These are phyloP conservation scores for Neopipo cinnamomea DNA, from an alignment of 2,113 vertebrate genomes.

Conservation along the genomic window DNA sequence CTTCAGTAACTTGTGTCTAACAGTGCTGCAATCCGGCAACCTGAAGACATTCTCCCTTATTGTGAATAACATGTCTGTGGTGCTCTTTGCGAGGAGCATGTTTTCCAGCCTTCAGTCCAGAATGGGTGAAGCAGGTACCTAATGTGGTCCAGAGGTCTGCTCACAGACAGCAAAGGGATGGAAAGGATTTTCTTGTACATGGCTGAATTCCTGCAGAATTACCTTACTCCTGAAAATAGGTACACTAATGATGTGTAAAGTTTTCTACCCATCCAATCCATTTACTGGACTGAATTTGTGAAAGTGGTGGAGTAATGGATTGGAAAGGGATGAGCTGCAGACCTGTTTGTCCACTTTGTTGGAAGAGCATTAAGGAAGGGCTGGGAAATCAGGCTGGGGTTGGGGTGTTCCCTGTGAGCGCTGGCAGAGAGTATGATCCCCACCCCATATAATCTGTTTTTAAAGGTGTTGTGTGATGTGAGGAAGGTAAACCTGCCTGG, in stretches of 20 bases:
- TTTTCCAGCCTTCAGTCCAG: not conserved
- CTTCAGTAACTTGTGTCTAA: not conserved
- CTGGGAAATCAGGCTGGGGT: not conserved
- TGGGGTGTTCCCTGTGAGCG: not conserved
- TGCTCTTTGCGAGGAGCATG: not conserved
- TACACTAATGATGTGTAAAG: not conserved
- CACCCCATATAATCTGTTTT: not conserved
- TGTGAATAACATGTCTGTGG: not conserved
- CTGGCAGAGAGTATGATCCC: not conserved
- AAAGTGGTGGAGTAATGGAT: not conserved
- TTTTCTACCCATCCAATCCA: not conserved
- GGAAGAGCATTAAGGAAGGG: not conserved
- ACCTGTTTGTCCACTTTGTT: not conserved
- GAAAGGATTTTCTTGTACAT: accelerated
- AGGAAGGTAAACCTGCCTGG: not conserved
- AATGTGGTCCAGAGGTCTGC: not conserved
- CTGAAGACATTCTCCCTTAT: not conserved
- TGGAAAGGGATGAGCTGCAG: not conserved
- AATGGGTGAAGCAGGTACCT: not conserved
- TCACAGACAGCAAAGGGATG: not conserved
- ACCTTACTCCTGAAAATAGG: not conserved
- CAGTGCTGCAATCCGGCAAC: not conserved
- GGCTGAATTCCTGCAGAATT: not conserved
- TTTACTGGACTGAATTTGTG: not conserved
- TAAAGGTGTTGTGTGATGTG: not conserved